phyloP scores from a whole-genome alignment of 2,797 vertebrate species.

The Coluber constrictor region DNA sequence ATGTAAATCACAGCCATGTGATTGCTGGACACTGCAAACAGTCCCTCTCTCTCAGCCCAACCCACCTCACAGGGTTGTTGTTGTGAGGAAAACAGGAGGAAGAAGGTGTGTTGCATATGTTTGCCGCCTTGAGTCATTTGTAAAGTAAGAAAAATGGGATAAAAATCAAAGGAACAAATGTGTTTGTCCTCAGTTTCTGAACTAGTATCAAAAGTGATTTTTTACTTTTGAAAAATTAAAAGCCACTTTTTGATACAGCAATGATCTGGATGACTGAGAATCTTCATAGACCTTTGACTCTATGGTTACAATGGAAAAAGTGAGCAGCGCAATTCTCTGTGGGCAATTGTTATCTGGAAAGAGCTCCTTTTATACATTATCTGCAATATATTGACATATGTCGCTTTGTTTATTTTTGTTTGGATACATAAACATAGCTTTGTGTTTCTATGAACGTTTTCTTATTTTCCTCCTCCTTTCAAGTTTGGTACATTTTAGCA shows the following conservation, averaged over 20 bases:
- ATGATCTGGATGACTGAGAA: too few relatives aligned
- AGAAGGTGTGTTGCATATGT: too few relatives aligned
- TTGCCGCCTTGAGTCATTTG: too few relatives aligned
- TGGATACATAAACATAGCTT: neutral
- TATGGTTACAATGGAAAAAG: neutral
- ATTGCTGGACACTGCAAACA: too few relatives aligned
- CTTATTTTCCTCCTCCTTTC: neutral
- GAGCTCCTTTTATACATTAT: neutral
- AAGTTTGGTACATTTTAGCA: neutral
- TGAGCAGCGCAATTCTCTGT: neutral
- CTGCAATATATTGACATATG: neutral
- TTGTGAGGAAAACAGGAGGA: too few relatives aligned
- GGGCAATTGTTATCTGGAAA: neutral
- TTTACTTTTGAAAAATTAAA: too few relatives aligned
- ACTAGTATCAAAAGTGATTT: neutral
- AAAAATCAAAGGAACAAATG: neutral
- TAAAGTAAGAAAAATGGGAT: too few relatives aligned
- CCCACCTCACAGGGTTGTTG: too few relatives aligned
- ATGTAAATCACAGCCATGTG: too few relatives aligned
- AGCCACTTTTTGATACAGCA: too few relatives aligned
- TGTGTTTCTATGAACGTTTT: neutral
- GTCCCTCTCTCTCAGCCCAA: too few relatives aligned
- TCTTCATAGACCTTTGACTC: neutral
- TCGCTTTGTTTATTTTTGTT: neutral
- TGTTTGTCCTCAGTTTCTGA: neutral